Evolutionary conservation across 53 echinoderm and acorn worm species (phyloP).

Genomic region (Holothuria scabra): DNA sequence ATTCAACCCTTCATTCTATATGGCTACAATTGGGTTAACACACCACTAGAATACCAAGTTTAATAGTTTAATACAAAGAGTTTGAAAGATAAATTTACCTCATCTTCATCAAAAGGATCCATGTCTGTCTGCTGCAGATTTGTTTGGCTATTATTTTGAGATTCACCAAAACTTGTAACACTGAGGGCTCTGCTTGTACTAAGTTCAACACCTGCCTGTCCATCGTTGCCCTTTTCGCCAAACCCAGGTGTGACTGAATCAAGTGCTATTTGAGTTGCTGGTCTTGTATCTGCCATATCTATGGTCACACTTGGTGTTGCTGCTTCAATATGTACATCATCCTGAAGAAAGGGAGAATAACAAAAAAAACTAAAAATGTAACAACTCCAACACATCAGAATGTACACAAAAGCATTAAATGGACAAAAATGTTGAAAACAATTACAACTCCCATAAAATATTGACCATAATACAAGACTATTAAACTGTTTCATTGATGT

Average conservation of each 20-base stretch:
- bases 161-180: constrained; percentile 72
- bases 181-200: constrained; percentile 72
- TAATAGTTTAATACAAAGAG: too few species aligned
- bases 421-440: too few species aligned
- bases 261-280: constrained; percentile 81
- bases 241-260: constrained; percentile 81
- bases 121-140: constrained; percentile 67
- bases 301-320: constrained; percentile 93
- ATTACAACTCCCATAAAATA: too few species aligned
- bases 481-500: too few species aligned
- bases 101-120: constrained; percentile 95
- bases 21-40: too few species aligned
- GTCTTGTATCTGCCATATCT: constrained; percentile 87
- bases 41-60: too few species aligned
- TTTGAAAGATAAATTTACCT: constrained; percentile 55
- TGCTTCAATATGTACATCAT: constrained; percentile 77
- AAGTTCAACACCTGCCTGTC: constrained; percentile 41
- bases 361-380: not conserved
- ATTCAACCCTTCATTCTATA: too few species aligned
- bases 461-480: too few species aligned
- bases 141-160: constrained; percentile 59
- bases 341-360: constrained; percentile 37
- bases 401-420: too few species aligned
- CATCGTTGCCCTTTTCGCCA: constrained; percentile 53
- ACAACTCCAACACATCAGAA: too few species aligned